phyloP scores from a whole-genome alignment of 2,888 invertebrate genomes.

The Sarcophaga variegata region DNA sequence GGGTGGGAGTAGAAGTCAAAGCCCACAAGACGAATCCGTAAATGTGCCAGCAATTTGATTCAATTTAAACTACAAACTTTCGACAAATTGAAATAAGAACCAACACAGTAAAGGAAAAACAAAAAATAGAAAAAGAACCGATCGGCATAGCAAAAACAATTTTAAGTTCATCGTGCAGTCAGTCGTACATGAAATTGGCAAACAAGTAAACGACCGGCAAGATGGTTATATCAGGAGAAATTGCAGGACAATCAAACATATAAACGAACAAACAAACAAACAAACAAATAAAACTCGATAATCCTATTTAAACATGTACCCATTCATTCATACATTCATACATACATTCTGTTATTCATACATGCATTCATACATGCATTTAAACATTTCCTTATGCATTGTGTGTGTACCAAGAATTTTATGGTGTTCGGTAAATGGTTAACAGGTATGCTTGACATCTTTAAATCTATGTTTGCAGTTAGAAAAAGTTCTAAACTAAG shows the following conservation, averaged over 20 bases:
- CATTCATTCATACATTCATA: slow-evolving; percentile 19
- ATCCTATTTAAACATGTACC: slow-evolving; percentile 16
- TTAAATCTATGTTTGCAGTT: neutral
- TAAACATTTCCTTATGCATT: neutral
- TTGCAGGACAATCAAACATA: neutral
- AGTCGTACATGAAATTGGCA: slow-evolving; percentile 65
- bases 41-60: slow-evolving; percentile 40
- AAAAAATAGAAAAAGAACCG: neutral
- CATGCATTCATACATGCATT: neutral
- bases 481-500: neutral
- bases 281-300: slow-evolving; percentile 39
- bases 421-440: slow-evolving; percentile 36
- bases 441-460: slow-evolving; percentile 34
- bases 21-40: slow-evolving; percentile 17
- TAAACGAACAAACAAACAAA: neutral
- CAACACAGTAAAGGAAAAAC: neutral
- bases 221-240: neutral
- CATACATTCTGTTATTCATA: neutral
- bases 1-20: neutral
- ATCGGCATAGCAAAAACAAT: slow-evolving; percentile 11
- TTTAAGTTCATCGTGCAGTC: slow-evolving; percentile 33
- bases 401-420: slow-evolving; percentile 1
- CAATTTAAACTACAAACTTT: slow-evolving; percentile 38
- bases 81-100: neutral
- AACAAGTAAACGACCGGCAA: slow-evolving; percentile 29